Evolutionary conservation across 2,113 vertebrate species (phyloP), one percentile per base, ranked within the genome.

Genomic region (Merops nubicus): DNA sequence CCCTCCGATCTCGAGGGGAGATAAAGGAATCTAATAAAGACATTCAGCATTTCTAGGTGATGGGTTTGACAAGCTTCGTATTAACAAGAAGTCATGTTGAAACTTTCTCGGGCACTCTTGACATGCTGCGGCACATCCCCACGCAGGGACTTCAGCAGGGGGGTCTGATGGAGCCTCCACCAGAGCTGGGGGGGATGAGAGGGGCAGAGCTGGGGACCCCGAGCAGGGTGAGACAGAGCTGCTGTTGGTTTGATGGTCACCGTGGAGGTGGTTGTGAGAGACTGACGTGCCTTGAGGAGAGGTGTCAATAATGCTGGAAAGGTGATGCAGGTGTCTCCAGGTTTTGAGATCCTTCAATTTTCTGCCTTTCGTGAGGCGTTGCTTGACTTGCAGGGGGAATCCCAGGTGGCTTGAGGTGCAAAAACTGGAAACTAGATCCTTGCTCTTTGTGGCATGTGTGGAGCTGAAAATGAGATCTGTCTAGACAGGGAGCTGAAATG

Each of bases 1-100:
- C 98, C 97, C 94, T 98, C 95, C 77, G 76, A 78, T 98, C 98
- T 98, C 95, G 4, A 78, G 94, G 97, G 97, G 96, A 98, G 97
- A 97, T 97, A 97, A 97, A 97, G 93, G 96, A 98, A 98, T 98
- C 97, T 98, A 98, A 98, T 98, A 98, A 98, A 98, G 98, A 98
- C 97, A 91, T 98, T 75, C 92, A 68, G 95, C 96, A 93, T 97
- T 97, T 98, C 77, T 94, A 94, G 97, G 97, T 97, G 98, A 98
- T 97, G 94, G 96, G 95, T 97, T 98, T 98, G 98, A 98, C 98
- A 98, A 98, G 98, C 97, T 98, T 96, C 85, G 96, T 97, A 96
- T 98, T 98, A 98, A 78, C 97, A 92, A 96, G 95, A 36, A 97
- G 94, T 83, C 91, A 8, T 34, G 82, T 96, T 90, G 89, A 57